Conservation (phyloP, 30 jellyfish, hydroid and myxozoan genomes). For the Clytia hemisphaerica region DNA sequence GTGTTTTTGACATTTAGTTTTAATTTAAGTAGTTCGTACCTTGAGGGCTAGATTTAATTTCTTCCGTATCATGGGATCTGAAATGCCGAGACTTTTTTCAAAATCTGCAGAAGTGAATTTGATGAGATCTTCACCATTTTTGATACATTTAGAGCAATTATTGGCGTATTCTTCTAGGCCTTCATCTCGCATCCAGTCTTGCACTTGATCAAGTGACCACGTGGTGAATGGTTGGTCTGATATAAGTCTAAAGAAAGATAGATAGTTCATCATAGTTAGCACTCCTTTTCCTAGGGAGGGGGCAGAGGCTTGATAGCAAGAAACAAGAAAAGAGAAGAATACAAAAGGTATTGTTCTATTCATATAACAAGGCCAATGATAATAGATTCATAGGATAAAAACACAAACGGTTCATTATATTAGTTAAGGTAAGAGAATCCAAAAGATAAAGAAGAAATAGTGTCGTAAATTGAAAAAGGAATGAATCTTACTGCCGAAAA, state of each 20-base stretch:
- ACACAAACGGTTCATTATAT: too few relatives aligned
- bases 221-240: slow-evolving; percentile 60
- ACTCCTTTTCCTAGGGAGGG: too few relatives aligned
- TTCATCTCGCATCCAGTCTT: slow-evolving; percentile 91
- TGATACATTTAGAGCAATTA: slow-evolving; percentile 48
- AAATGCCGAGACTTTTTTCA: slow-evolving; percentile 77
- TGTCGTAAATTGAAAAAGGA: too few relatives aligned
- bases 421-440: too few relatives aligned
- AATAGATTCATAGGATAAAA: too few relatives aligned
- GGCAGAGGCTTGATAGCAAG: too few relatives aligned
- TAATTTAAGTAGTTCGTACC: slow-evolving; percentile 26
- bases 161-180: slow-evolving; percentile 72
- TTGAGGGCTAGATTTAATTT: slow-evolving; percentile 61
- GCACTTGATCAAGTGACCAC: slow-evolving; percentile 86
- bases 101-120: slow-evolving; percentile 58
- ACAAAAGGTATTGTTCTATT: too few relatives aligned
- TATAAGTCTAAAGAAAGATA: too few relatives aligned
- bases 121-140: slow-evolving; percentile 80
- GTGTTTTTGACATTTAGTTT: not conserved
- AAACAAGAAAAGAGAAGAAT: too few relatives aligned
- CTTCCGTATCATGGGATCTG: slow-evolving; percentile 64
- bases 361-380: too few relatives aligned
- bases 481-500: not conserved
- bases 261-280: too few relatives aligned
- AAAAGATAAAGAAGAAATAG: too few relatives aligned